Percentiles rank a stretch among this genome's conserved stretches.
These are phyloP conservation scores for Drosophila tropicalis DNA, from an alignment of 1,140 invertebrate genomes.

Conservation along the genomic window DNA sequence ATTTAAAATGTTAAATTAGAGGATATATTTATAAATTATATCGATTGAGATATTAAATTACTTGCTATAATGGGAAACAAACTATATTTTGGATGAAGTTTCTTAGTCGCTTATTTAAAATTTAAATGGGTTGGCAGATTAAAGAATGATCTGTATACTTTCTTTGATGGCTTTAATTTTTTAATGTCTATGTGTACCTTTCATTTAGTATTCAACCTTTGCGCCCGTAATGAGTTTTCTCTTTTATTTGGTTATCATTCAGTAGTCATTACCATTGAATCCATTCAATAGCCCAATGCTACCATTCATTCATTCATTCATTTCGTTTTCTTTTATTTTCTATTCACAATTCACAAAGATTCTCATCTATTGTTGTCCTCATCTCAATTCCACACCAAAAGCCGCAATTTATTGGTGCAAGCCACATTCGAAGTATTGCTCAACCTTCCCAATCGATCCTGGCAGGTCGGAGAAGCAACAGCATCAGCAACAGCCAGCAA, in stretches of 20 bases:
- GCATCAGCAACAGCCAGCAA: slow-evolving; percentile 6
- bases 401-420: slow-evolving; percentile 10
- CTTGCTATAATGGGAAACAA: too few relatives aligned
- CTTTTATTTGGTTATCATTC: slow-evolving; percentile 9
- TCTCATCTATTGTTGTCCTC: slow-evolving; percentile 5
- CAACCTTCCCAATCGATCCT: not conserved
- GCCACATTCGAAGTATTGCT: slow-evolving; percentile 6
- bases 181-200: not conserved
- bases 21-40: too few relatives aligned
- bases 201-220: slow-evolving; percentile 9
- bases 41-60: too few relatives aligned
- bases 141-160: too few relatives aligned
- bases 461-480: slow-evolving; percentile 4
- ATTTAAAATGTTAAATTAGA: too few relatives aligned
- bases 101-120: too few relatives aligned
- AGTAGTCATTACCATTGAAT: slow-evolving; percentile 6
- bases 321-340: not conserved
- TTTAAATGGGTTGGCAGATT: too few relatives aligned
- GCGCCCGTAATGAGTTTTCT: slow-evolving; percentile 4
- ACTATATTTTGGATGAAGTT: too few relatives aligned
- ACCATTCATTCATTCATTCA: slow-evolving; percentile 6
- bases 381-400: slow-evolving; percentile 10
- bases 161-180: too few relatives aligned
- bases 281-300: not conserved
- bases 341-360: not conserved